These are phyloP conservation scores for Eupeodes corollae DNA, from an alignment of 1,140 invertebrate species.

Conservation along the genomic window DNA sequence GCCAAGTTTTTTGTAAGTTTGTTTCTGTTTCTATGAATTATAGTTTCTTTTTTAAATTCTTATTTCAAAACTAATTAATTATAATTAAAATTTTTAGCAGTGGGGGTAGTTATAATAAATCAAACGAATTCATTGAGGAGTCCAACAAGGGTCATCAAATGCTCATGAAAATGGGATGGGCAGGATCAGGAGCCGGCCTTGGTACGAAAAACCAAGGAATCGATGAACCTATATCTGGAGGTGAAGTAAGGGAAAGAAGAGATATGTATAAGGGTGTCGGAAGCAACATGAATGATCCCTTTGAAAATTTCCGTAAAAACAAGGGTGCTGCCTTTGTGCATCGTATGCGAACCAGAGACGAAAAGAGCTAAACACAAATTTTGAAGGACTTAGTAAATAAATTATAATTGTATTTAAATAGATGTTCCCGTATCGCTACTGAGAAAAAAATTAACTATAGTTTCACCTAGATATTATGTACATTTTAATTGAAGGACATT, in stretches of 20 bases:
- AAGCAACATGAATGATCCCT: constrained; percentile 83
- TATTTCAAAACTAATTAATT: background rate
- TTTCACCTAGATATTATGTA: too few relatives aligned
- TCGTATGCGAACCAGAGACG: constrained; percentile 86
- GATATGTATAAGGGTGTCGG: constrained; percentile 85
- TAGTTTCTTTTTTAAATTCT: background rate
- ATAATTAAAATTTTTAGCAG: constrained; percentile 9
- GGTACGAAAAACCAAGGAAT: constrained; percentile 90
- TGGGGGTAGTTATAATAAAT: constrained; percentile 39
- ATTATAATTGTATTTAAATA: too few relatives aligned
- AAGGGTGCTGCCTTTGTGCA: constrained; percentile 94
- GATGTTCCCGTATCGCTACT: too few relatives aligned
- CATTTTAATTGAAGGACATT: too few relatives aligned
- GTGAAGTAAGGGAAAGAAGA: constrained; percentile 77
- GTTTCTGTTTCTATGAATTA: too few relatives aligned
- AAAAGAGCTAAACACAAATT: constrained; percentile 37
- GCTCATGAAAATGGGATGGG: constrained; percentile 93
- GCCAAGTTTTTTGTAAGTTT: constrained; percentile 67
- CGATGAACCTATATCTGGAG: constrained; percentile 83
- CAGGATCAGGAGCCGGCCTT: constrained; percentile 66
- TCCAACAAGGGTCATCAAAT: constrained; percentile 93
- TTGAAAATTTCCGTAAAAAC: constrained; percentile 93
- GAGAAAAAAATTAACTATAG: too few relatives aligned
- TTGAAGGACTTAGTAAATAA: too few relatives aligned
- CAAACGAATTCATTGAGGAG: constrained; percentile 57